Evolutionary conservation across 2,797 vertebrate genomes (phyloP).

Genomic region (Gymnodraco acuticeps): DNA sequence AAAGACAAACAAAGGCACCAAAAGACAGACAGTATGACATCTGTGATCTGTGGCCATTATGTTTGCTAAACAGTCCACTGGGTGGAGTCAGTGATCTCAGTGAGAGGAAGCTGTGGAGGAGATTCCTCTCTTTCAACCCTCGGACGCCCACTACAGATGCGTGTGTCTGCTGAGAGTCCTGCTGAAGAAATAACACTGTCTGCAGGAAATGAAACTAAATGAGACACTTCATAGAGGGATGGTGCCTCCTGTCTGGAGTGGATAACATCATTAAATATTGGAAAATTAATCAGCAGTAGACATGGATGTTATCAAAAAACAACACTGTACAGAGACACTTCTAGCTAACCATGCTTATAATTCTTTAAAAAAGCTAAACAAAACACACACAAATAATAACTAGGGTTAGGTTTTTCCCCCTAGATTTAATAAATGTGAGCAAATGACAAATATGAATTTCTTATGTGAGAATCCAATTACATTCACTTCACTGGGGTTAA

Average conservation of each 20-base stretch:
- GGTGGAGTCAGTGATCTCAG: conserved; percentile 50
- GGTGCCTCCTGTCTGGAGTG: conserved; percentile 47
- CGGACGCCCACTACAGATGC: background rate
- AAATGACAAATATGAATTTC: background rate
- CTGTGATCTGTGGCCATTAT: background rate
- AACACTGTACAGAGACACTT: background rate
- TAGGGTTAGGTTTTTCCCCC: background rate
- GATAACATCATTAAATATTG: conserved; percentile 59
- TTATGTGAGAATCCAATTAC: background rate
- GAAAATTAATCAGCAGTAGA: conserved; percentile 20
- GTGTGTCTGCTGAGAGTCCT: conserved; percentile 27
- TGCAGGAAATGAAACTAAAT: conserved; percentile 68
- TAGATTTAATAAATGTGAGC: background rate
- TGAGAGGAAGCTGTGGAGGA: background rate
- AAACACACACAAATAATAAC: background rate
- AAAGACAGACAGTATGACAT: background rate
- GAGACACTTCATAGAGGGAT: conserved; percentile 50
- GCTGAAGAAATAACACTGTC: conserved; percentile 43
- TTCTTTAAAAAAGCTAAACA: background rate
- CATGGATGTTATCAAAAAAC: conserved; percentile 8
- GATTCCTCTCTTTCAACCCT: background rate
- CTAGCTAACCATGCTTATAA: background rate
- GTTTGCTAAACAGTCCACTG: conserved; percentile 51
- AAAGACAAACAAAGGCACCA: background rate
- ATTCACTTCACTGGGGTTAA: too few species aligned